Evolutionary conservation across 2,797 vertebrate genomes (phyloP), one percentile per base, ranked within the genome.

Genomic region (Odontamblyopus lacepedii): DNA sequence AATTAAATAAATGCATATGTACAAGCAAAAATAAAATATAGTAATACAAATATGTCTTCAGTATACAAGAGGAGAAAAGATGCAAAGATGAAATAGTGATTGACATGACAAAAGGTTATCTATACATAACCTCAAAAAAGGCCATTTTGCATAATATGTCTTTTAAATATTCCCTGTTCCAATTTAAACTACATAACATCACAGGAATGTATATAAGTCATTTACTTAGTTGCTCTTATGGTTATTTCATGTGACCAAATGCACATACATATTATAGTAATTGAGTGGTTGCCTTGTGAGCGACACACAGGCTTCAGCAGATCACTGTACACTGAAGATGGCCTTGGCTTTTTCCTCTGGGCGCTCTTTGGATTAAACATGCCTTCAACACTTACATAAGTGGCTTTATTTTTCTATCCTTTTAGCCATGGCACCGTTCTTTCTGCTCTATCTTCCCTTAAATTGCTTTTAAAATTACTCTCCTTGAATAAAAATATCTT

Each of bases 321-420:
- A 85, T 90, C 84, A 81, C 81, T 80, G 72, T 79, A 64, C 78
- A 70, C 84, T 63, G 71, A 82, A 77, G 73, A 48, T 71, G 57
- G 50, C 68, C 48, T 57, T 67, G 73, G 74, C 75, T 83, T 75
- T 73, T 64, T 75, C 74, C 62, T 61, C 77, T 69, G 59, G 78
- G 75, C 29, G 53, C 69, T 27, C 73, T 75, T 59, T 70, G 80
- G 82, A 86, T 89, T 89, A 87, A 78, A 65, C 7, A 6, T 38
- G 73, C 73, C 79, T 85, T 83, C 69, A 84, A 71, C 79, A 74
- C 81, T 89, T 85, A 76, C 82, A 84, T 84, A 85, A 89, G 85
- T 87, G 81, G 81, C 82, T 90, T 88, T 85, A 86, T 90, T 91
- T 90, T 87, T 88, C 80, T 81, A 85, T 84, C 83, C 84, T 83